A percentile compares a stretch with the other conserved stretches of the same genome.
These are phyloP conservation scores for Pogonocherus hispidulus DNA, from an alignment of 2,888 invertebrate genomes.

Conservation along the genomic window DNA sequence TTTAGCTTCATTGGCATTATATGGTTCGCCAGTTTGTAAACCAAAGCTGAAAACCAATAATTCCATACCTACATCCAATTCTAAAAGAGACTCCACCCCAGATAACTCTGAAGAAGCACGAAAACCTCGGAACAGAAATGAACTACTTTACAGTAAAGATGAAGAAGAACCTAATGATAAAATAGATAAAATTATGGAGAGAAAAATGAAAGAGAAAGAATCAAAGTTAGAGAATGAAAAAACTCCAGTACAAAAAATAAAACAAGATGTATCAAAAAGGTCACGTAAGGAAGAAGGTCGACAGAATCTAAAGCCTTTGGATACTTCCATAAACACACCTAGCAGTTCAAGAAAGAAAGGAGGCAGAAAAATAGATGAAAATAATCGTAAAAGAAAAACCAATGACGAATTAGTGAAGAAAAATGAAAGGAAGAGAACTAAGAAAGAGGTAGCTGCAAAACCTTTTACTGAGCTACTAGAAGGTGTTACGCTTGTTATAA, in stretches of 20 bases:
- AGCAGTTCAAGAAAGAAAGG: constrained; percentile 46
- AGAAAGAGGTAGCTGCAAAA: constrained; percentile 57
- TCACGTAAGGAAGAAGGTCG: constrained; percentile 44
- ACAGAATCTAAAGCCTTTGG: constrained; percentile 35
- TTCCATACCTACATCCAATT: constrained; percentile 18
- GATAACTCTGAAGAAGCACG: constrained; percentile 31
- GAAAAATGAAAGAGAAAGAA: constrained; percentile 46
- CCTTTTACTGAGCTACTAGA: constrained; percentile 75
- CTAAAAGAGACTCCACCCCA: constrained; percentile 21
- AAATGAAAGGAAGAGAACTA: constrained; percentile 53
- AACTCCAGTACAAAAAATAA: constrained; percentile 61
- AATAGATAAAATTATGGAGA: constrained; percentile 57
- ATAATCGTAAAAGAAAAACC: constrained; percentile 30
- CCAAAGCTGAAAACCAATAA: constrained; percentile 50
- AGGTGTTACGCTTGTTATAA: constrained; percentile 83
- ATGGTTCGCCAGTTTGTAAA: constrained; percentile 52
- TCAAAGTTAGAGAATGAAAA: constrained; percentile 45
- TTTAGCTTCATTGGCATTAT: constrained; percentile 38
- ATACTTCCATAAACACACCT: constrained; percentile 56
- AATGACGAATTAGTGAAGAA: constrained; percentile 6
- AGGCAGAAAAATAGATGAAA: constrained; percentile 37
- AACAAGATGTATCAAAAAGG: constrained; percentile 23
- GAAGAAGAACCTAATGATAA: constrained; percentile 56
- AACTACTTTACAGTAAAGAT: constrained; percentile 55
- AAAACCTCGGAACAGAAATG: constrained; percentile 53